Base-by-base conservation (phyloP, 1,140 invertebrate species). In the Apis cerana region DNA sequence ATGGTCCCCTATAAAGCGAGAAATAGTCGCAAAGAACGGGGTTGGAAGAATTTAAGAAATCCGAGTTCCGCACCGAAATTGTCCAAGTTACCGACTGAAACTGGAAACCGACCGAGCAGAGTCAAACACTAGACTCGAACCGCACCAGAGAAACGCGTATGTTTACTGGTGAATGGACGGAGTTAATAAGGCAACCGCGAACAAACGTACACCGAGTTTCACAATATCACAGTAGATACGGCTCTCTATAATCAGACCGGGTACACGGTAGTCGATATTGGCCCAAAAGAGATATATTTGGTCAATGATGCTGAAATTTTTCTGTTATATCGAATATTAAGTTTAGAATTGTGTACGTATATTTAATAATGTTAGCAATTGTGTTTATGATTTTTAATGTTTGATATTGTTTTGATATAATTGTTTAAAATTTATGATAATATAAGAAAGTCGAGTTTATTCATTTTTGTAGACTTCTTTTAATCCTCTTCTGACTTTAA, bases 131-230 rank as follows among this genome's bases (percentile, higher is more conserved):
- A 59, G 54, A 56, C 74, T 76, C 58, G 64, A 59, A 76, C 54
- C 80, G 48, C 72, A 59, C 33, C 17, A 56, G 72, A 19, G 69
- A 19, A 67, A 48, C 54, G 80, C 52, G 54, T 68, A 19, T 76
- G 72, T 76, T 81, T 81, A 67, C 80, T 59, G 17, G 80, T 54
- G 23, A 67, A 59, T 68, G 71, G n/a, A 33, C 64, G 23, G 54
- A 23, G 72, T 82, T 82, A 82, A 82, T 82, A 82, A 82, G 74
- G 64, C 56, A 82, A 82, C 80, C 80, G 21, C 72, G 68, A 64
- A 82, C 64, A 82, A 82, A 82, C 68, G 80, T 67, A 64, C 61
- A 67, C 50, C 43, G 64, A 76, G 56, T 48, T 59, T 48, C 52
- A 76, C 58, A 76, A 82, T 76, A 48, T 68, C 23, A 19, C 54